Evolutionary conservation across 2,888 invertebrate species (phyloP).

Genomic region (Chaetogeoica ovagalla): DNA sequence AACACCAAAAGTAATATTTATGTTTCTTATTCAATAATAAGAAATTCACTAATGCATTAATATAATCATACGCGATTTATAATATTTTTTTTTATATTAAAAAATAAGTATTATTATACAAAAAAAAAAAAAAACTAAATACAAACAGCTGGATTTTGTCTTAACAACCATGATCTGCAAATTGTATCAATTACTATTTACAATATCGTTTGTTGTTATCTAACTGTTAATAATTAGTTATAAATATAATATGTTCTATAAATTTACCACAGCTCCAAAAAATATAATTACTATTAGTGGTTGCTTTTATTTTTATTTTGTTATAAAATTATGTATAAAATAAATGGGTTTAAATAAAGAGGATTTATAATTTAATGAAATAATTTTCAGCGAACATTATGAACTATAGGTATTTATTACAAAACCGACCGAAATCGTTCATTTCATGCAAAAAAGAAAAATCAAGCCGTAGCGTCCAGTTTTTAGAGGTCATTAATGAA

Average conservation of each 20-base stretch:
- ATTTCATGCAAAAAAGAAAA: constrained; percentile 31
- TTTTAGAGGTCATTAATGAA: constrained; percentile 4
- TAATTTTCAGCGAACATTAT: background rate
- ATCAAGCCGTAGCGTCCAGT: constrained; percentile 2
- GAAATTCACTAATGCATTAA: no score
- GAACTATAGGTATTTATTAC: background rate
- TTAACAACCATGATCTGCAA: no score
- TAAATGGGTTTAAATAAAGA: background rate
- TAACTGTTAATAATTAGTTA: background rate
- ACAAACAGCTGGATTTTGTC: no score
- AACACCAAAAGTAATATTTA: constrained; percentile 29
- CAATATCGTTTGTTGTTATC: no score
- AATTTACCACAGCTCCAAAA: constrained; percentile 13
- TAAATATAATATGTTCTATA: background rate
- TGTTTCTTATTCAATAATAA: background rate
- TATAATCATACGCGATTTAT: no score
- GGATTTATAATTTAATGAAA: background rate
- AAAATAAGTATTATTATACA: no score
- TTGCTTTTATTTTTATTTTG: background rate
- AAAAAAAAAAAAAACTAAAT: no score
- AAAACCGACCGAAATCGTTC: constrained; percentile 6
- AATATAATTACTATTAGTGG: background rate
- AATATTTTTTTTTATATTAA: no score
- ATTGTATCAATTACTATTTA: no score
- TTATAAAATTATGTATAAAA: background rate